Evolutionary conservation across 1,140 invertebrate species (phyloP), one percentile per base, ranked within the genome.

Genomic region (Pectinophora gossypiella): DNA sequence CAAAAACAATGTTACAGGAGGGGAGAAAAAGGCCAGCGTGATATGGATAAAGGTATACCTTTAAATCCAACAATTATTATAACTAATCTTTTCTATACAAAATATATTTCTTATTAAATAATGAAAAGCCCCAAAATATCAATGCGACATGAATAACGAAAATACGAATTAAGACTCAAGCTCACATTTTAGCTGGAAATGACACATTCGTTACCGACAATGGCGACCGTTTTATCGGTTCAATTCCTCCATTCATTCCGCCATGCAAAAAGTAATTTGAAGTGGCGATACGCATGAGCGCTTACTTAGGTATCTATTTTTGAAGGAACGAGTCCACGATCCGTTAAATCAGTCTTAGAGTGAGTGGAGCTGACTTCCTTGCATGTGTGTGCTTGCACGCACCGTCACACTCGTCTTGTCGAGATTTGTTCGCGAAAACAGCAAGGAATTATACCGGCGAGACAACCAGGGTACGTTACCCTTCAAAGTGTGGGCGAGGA

Each of bases 261-360:
- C 68, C 70, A 75, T 75, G 69, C 68, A 79, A 77, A 73, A 74
- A 72, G 72, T 68, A 76, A 81, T 78, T 78, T 77, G 71, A 74
- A 78, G 67, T 72, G 70, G 56, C 61, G 64, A 57, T 63, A 65
- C 64, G 61, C 62, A 66, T 76, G 67, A 76, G 61, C 51, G 67
- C 67, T 62, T 58, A 64, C 60, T 70, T 76, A 59, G 49, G 58
- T 56, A 72, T 72, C 66, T 72, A 70, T 74, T 66, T 82, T 82
- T 71, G 68, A 80, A 75, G 68, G 71, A 72, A 70, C 61, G 16
- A 79, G 48, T 72, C 70, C 60, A 50, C 68, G 74, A 83, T 74
- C 72, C 79, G 77, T 82, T 77, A 85, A 83, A 83, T 80, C 79
- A 72, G 79, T 73, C 64, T 73, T 68, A 63, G 73, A 67, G 65